phyloP scores from a whole-genome alignment of 1,140 invertebrate species.

The Lepidurus arcticus region DNA sequence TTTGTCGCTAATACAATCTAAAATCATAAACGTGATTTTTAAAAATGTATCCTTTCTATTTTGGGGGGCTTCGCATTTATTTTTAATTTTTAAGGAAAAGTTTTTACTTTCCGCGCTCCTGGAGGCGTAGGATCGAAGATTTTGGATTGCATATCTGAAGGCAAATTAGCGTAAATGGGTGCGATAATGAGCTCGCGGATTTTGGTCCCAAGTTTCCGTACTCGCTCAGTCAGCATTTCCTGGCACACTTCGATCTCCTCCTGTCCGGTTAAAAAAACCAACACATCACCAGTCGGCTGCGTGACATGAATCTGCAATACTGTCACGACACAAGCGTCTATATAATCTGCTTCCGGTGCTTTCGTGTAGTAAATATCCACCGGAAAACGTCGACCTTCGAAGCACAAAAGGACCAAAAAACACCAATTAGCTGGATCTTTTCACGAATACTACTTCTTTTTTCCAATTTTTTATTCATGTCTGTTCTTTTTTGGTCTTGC shows the following conservation, averaged over 20 bases:
- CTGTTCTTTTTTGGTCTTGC: not conserved
- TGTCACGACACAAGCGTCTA: conserved; percentile 94
- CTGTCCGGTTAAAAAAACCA: conserved; percentile 91
- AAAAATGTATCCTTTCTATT: not conserved
- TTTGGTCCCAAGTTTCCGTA: conserved; percentile 82
- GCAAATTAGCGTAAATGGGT: conserved; percentile 96
- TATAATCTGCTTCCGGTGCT: conserved; percentile 96
- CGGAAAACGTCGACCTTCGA: conserved; percentile 58
- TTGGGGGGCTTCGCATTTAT: too few relatives aligned
- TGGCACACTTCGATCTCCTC: conserved; percentile 96
- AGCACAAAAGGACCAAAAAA: conserved; percentile 26
- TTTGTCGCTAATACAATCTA: conserved; percentile 95
- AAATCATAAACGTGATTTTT: conserved; percentile 11
- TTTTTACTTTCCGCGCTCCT: conserved; percentile 70
- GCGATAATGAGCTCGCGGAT: conserved; percentile 88
- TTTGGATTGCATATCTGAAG: conserved; percentile 97
- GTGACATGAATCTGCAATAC: conserved; percentile 96
- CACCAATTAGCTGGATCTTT: conserved; percentile 18
- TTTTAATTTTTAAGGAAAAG: not conserved
- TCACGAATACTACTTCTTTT: not conserved
- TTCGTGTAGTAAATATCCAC: conserved; percentile 99
- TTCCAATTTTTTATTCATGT: not conserved
- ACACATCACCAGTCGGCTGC: conserved; percentile 88
- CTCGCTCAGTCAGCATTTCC: conserved; percentile 85
- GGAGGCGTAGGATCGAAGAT: conserved; percentile 95